Conservation (phyloP, 2,888 invertebrate species). For the Idaea dimidiata region DNA sequence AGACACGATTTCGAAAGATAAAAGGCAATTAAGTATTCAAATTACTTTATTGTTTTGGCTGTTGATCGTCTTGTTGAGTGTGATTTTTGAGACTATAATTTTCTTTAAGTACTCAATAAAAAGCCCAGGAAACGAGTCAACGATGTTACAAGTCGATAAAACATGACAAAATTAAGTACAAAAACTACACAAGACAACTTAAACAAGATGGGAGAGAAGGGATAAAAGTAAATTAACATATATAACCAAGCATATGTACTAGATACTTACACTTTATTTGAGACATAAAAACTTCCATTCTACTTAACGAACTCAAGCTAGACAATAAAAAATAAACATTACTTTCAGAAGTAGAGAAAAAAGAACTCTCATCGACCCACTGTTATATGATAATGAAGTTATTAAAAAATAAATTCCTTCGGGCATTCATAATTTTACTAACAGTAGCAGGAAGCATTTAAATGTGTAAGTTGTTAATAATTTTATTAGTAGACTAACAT, state of each 20-base stretch:
- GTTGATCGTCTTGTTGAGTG: background rate
- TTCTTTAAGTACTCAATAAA: background rate
- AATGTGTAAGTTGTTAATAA: conserved; percentile 68
- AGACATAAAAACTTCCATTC: conserved; percentile 18
- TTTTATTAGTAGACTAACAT: conserved; percentile 54
- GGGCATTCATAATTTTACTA: conserved; percentile 52
- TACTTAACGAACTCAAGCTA: conserved; percentile 24
- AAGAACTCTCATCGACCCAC: conserved; percentile 43
- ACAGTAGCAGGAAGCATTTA: conserved; percentile 75
- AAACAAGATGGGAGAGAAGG: background rate
- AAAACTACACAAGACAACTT: background rate
- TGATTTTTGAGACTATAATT: background rate
- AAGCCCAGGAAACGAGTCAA: background rate
- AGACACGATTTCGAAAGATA: conserved; percentile 18
- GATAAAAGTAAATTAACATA: background rate
- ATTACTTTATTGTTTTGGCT: background rate
- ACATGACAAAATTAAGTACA: background rate
- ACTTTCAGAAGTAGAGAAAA: conserved; percentile 25
- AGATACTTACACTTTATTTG: conserved; percentile 2
- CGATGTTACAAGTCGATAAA: background rate
- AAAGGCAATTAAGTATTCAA: conserved; percentile 2
- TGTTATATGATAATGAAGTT: conserved; percentile 67
- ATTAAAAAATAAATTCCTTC: conserved; percentile 60
- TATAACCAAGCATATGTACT: background rate
- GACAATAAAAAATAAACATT: conserved; percentile 34